Conservation (phyloP, 2,113 vertebrate species). For the Trachemys scripta region DNA sequence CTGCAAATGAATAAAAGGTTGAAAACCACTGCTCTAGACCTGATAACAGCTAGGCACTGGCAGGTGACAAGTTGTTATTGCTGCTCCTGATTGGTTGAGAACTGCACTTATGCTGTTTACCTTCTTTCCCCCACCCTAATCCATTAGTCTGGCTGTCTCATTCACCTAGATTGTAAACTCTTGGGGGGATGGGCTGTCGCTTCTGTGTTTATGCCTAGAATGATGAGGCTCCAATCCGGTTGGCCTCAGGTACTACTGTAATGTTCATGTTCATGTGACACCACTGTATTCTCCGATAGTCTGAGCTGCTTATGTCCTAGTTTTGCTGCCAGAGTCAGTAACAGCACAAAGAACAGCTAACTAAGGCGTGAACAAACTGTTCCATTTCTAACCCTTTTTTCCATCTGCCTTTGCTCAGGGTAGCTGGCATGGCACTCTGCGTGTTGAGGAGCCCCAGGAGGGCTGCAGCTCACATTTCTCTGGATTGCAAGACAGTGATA, state of each 20-base stretch:
- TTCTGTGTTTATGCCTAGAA: background rate
- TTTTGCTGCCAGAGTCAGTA: background rate
- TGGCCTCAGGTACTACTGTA: background rate
- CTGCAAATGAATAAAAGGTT: no score
- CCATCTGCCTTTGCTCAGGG: background rate
- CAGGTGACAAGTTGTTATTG: background rate
- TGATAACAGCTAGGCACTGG: background rate
- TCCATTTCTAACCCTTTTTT: background rate
- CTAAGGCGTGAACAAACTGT: background rate
- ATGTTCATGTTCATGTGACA: background rate
- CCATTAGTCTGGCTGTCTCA: background rate
- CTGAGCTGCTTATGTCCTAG: background rate
- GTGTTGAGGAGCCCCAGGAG: background rate
- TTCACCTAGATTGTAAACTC: background rate
- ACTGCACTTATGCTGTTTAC: background rate
- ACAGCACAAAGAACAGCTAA: background rate
- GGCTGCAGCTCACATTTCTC: background rate
- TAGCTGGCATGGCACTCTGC: background rate
- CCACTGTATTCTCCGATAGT: background rate
- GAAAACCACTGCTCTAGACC: no score
- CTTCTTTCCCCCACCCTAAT: background rate
- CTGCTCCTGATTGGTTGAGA: background rate
- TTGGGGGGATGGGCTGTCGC: background rate
- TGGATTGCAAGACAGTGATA: background rate
- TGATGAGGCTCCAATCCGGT: background rate